phyloP scores from a whole-genome alignment of 2,888 invertebrate species.

The Pandemis corylana region DNA sequence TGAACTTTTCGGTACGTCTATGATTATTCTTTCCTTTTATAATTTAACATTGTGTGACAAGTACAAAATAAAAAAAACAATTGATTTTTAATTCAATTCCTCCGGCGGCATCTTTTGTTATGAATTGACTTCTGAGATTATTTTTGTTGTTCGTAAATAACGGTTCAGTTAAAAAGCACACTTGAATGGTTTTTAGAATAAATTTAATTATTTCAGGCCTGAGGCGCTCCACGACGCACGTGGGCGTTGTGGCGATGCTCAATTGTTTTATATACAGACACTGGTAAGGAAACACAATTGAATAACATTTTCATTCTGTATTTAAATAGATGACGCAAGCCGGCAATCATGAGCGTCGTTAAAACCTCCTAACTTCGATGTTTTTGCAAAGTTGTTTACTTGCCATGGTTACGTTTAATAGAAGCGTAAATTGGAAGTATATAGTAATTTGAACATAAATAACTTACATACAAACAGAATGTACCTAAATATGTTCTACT shows the following conservation, averaged over 20 bases:
- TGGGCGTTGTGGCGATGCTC: slow-evolving; percentile 60
- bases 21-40: background rate
- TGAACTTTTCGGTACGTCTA: background rate
- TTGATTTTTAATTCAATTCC: background rate
- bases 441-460: no score
- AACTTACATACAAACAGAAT: no score
- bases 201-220: slow-evolving; percentile 60
- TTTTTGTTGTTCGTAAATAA: slow-evolving; percentile 10
- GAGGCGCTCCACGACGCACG: slow-evolving; percentile 59
- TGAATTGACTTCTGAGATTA: slow-evolving; percentile 1
- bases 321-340: no score
- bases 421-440: no score
- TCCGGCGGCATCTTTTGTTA: background rate
- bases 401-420: no score
- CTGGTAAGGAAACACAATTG: slow-evolving; percentile 59
- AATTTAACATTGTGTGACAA: slow-evolving; percentile 11
- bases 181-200: slow-evolving; percentile 17
- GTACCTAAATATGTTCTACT: no score
- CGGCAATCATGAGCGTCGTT: no score
- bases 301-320: background rate
- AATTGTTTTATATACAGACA: slow-evolving; percentile 66
- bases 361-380: no score
- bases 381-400: no score
- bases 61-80: slow-evolving; percentile 1
- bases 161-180: slow-evolving; percentile 10